Conservation (phyloP, 2,113 vertebrate species). For the Desmodus rotundus region DNA sequence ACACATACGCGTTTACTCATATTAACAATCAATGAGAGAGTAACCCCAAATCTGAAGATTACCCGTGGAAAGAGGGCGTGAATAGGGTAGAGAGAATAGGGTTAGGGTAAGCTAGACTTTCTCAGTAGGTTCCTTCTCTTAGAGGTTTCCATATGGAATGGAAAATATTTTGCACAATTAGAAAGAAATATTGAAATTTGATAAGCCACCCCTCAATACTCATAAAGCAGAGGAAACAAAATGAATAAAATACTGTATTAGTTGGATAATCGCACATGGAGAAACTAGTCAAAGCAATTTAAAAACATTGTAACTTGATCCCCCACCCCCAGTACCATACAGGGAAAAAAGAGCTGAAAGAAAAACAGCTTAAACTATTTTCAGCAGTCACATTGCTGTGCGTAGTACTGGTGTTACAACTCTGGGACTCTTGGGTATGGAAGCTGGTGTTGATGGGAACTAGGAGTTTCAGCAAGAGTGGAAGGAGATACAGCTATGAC, state of each 20-base stretch:
- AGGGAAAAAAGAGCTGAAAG: not conserved
- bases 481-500: not conserved
- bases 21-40: not conserved
- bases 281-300: conserved; percentile 3
- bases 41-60: not conserved
- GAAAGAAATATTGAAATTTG: conserved; percentile 21
- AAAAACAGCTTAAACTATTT: not conserved
- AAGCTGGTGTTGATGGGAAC: not conserved
- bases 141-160: conserved; percentile 12
- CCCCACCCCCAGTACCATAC: not conserved
- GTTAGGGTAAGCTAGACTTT: not conserved
- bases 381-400: not conserved
- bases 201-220: not conserved
- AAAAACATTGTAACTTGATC: not conserved
- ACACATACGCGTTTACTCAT: not conserved
- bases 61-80: not conserved
- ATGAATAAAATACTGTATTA: not conserved
- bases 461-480: not conserved
- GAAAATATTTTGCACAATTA: not conserved
- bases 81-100: not conserved
- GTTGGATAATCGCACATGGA: not conserved
- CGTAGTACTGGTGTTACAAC: not conserved
- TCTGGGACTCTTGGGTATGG: not conserved
- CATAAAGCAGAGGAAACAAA: not conserved
- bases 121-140: not conserved